phyloP scores from a whole-genome alignment of 2,888 invertebrate genomes.

The Ectemnius cavifrons region DNA sequence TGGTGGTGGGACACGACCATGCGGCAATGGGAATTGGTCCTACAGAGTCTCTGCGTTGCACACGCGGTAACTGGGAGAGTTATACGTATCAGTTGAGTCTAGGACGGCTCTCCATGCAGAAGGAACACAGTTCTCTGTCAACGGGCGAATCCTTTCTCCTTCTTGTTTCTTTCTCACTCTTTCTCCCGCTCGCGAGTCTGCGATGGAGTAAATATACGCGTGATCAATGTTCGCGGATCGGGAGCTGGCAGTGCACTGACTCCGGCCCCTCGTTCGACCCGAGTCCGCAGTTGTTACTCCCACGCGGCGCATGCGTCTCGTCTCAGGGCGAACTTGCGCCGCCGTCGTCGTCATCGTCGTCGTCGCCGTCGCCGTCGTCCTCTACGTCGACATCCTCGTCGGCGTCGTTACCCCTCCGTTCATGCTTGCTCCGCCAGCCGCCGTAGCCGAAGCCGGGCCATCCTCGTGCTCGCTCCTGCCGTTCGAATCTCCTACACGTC shows the following conservation, averaged over 20 bases:
- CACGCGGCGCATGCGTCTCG: slow-evolving; percentile 72
- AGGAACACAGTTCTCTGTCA: neutral
- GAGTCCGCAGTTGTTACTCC: slow-evolving; percentile 70
- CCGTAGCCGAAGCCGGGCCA: slow-evolving; percentile 40
- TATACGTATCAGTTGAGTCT: slow-evolving; percentile 29
- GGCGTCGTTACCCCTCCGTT: slow-evolving; percentile 32
- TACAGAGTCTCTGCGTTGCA: neutral
- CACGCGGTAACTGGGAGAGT: slow-evolving; percentile 12
- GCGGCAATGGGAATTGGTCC: slow-evolving; percentile 6
- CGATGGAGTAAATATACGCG: slow-evolving; percentile 26
- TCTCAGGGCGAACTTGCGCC: slow-evolving; percentile 63
- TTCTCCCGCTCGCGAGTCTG: slow-evolving; percentile 6
- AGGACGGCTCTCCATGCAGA: slow-evolving; percentile 9
- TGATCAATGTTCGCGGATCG: slow-evolving; percentile 67
- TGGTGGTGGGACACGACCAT: neutral
- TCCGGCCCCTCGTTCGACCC: slow-evolving; percentile 74
- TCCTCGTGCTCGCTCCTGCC: slow-evolving; percentile 23
- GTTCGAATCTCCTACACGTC: neutral
- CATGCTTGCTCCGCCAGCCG: slow-evolving; percentile 5
- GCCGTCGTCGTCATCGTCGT: slow-evolving; percentile 50
- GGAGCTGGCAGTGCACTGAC: slow-evolving; percentile 76
- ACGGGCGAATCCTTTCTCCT: neutral
- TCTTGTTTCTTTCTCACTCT: too few relatives aligned
- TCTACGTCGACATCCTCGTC: slow-evolving; percentile 50
- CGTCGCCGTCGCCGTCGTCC: slow-evolving; percentile 32